Base-by-base conservation (phyloP, 1,140 invertebrate genomes). In the Chironomus striatipennis region DNA sequence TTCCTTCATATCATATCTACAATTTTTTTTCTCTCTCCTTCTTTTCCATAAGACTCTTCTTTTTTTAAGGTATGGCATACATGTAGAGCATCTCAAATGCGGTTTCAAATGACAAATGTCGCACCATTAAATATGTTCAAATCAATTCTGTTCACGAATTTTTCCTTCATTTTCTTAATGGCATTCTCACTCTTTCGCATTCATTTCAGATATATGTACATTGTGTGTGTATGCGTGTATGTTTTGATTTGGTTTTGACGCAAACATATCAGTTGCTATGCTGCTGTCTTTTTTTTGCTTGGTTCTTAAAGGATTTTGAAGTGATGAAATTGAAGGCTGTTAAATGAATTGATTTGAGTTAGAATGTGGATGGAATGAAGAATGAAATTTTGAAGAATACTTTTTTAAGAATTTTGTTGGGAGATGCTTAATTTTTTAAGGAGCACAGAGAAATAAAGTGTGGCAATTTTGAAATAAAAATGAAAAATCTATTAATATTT, bases 91-190 rank as follows among this genome's bases (percentile, higher is more conserved):
- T 15, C n/a, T 57, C 47, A 57, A 57, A 57, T 57, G 47, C n/a
- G 47, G 47, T 57, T 57, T 57, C 47, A 57, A 57, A 57, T 57
- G 47, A 57, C 47, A 57, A 57, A 57, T 57, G 47, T 57, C 47
- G 47, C 47, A 57, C 47, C 47, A 57, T 57, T 57, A 57, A 57
- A 57, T 57, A 57, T n/a, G 47, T 15, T 57, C 47, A 57, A 57
- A 57, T 57, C 47, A 57, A 57, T 57, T 57, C 47, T n/a, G 47
- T 57, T 57, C 47, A 57, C 47, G 47, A 34, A 57, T 57, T 57
- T 57, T 57, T n/a, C n/a, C 15, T 47, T 47, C 15, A 10, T 57
- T n/a, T 57, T 57, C 47, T 57, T 57, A 57, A 57, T 57, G 47
- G 10, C 47, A 57, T n/a, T 57, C n/a, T 57, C 47, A 57, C n/a